A percentile compares a stretch with the other conserved stretches of the same genome.
Conservation (phyloP, 2,797 vertebrate species). For the Cyprinodon diabolis region DNA sequence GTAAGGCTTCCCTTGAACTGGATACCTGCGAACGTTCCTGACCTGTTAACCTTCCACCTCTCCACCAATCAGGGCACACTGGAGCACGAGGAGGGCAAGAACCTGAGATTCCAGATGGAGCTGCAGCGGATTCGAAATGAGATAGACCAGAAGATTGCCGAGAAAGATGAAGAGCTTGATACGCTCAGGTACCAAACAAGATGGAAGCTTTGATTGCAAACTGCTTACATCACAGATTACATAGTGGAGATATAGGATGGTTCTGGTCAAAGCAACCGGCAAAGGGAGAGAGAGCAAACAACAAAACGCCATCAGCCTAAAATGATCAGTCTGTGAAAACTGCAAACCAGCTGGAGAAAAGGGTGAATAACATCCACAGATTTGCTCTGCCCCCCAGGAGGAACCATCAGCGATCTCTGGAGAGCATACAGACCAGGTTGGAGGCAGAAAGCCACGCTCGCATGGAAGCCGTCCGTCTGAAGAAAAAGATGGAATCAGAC, state of each 20-base stretch:
- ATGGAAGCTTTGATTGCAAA: not conserved
- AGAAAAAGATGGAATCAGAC: conserved; percentile 95
- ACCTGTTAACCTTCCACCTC: not conserved
- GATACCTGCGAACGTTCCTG: not conserved
- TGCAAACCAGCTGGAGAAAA: too few relatives aligned
- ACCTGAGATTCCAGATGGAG: conserved; percentile 87
- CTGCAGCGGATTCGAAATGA: conserved; percentile 89
- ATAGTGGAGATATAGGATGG: too few relatives aligned
- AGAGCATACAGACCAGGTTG: conserved; percentile 87
- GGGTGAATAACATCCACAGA: not conserved
- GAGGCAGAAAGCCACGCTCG: conserved; percentile 87
- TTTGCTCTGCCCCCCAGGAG: conserved; percentile 71
- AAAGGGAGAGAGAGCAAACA: too few relatives aligned
- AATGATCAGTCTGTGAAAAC: too few relatives aligned
- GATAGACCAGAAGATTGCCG: conserved; percentile 87
- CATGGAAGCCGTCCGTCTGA: conserved; percentile 87
- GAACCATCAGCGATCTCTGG: conserved; percentile 88
- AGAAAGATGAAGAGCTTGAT: conserved; percentile 90
- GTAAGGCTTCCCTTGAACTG: conserved; percentile 61
- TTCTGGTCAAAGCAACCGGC: too few relatives aligned
- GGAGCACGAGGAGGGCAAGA: conserved; percentile 94
- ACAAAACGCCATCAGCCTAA: too few relatives aligned
- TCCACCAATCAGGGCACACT: conserved; percentile 83
- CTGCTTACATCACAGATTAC: too few relatives aligned
- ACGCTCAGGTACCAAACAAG: conserved; percentile 70